Base-by-base conservation (phyloP, 1,140 invertebrate species). In the Ceratoteleas bidentatus region DNA sequence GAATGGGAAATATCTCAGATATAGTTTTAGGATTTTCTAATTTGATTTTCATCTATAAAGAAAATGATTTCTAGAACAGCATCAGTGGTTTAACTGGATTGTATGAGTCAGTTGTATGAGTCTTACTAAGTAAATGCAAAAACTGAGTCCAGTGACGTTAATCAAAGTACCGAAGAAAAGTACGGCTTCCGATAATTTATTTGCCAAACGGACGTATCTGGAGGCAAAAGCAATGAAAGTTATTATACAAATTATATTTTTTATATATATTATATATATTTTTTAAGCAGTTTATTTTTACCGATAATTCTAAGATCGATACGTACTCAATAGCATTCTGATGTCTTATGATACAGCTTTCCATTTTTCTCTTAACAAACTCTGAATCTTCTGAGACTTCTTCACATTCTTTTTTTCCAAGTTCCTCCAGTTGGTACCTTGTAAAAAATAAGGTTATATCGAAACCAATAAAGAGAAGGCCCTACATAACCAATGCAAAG, bases 141-240 rank as follows among this genome's bases (percentile, higher is more conserved):
- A 43, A 43, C 40, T 10, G n/a, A 43, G 40, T 43, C 40, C 40
- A 43, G 40, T 43, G n/a, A 43, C n/a, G n/a, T 43, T 43, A n/a
- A 43, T 6, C n/a, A n/a, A 9, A 2, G 6, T 43, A 10, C 40
- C 40, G 40, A 43, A 43, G n/a, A 43, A 43, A 9, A 43, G n/a
- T 43, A n/a, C 40, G 8, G 8, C 6, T 6, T 43, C 40, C 40
- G n/a, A 9, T n/a, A 9, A 43, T 43, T 43, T 43, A 43, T 43
- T 43, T n/a, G 40, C 8, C n/a, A 10, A n/a, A 43, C 9, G n/a
- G 8, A 43, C 40, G 40, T 43, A 43, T 1, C 40, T 43, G n/a
- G 40, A 43, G 8, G 6, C n/a, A 43, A 43, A 43, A 2, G 24
- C 24, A 24, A 24, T 24, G 4, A 24, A 43, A 43, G 8, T 43